Base-by-base conservation (phyloP, 2,797 vertebrate species). In the Macroramphosus scolopax region DNA sequence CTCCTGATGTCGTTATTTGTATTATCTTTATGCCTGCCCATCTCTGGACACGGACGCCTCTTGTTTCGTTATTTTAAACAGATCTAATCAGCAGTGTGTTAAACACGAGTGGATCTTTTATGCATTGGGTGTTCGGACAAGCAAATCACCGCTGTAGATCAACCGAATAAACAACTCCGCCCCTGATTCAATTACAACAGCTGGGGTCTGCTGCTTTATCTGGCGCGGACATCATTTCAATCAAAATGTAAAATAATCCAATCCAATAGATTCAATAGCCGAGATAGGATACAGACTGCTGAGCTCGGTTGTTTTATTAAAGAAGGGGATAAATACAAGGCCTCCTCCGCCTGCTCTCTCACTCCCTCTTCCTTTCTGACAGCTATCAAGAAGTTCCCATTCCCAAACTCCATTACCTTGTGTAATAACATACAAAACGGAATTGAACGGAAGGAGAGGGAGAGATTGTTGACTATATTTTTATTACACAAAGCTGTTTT, bases 201-300 rank as follows among this genome's bases (percentile, higher is more conserved):
- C 75, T 87, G 89, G 90, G 88, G 89, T 84, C 75, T 86, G 79
- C 77, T 79, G 91, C 93, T 95, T 95, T 96, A 97, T 98, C 95
- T 93, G 90, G 78, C 65, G 37, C 76, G 93, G 93, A 95, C 95
- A 98, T 98, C 95, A 93, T 95, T 97, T 98, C 95, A 94, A 98
- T 98, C 95, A 98, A 97, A 98, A 98, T 98, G 96, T 96, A 95
- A 96, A 98, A 97, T 95, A 97, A 98, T 95, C 93, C 94, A 95
- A 94, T 93, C 91, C 91, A 90, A 90, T 89, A 90, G 93, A 93
- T 93, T 91, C 90, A 88, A 91, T 92, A 90, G 91, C 72, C 75
- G 88, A 93, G 93, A 95, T 92, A 93, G 93, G 95, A 97, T 89
- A 92, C 93, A 94, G 92, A 91, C 92, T 92, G 92, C 92, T 95